Base-by-base conservation (phyloP, 2,797 vertebrate species). In the Scleropages formosus region DNA sequence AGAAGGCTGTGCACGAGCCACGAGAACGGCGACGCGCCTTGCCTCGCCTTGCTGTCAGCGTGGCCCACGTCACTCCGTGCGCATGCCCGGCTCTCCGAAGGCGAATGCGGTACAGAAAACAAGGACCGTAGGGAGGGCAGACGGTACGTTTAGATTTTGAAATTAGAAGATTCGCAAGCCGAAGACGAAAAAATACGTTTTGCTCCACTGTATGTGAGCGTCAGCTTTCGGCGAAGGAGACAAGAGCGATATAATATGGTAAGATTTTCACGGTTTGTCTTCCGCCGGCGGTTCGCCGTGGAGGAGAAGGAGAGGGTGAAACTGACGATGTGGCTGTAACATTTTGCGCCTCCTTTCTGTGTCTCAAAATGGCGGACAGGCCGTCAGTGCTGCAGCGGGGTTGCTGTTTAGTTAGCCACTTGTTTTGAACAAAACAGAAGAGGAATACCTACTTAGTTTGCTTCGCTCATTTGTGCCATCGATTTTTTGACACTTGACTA, bases 361-460 rank as follows among this genome's bases (percentile, higher is more conserved):
- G 91, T 94, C 96, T 96, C 95, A 98, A 98, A 98, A 98, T 98
- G 96, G 96, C 96, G 94, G 95, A 90, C 84, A 91, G 94, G 92
- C 95, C 94, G 95, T 94, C 87, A 90, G 89, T 91, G 89, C 90
- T 24, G 68, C 68, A 90, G 89, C 87, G 91, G 88, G 84, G 86
- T 77, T 70, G 20, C 44, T 84, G 75, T 80, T 58, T 65, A 68
- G 66, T 70, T 59, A 44, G 70, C 60, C 46, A 60, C 39, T 62
- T 49, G 53, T 75, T 46, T 78, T 56, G 10, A 69, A 69, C 1
- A 27, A 67, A 69, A 60, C 12, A 12, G 53, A n/a, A 53, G 27
- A 39, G 49, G n/a, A 53, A 15, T 16, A 15, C 22, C 11, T 47
- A 24, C 31, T 39, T 31, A 2, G 10, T 31, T 59, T 44, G 16